A percentile compares a stretch with the other conserved stretches of the same genome.
Conservation (phyloP, 2,113 vertebrate genomes). For the Hippopotamus amphibius region DNA sequence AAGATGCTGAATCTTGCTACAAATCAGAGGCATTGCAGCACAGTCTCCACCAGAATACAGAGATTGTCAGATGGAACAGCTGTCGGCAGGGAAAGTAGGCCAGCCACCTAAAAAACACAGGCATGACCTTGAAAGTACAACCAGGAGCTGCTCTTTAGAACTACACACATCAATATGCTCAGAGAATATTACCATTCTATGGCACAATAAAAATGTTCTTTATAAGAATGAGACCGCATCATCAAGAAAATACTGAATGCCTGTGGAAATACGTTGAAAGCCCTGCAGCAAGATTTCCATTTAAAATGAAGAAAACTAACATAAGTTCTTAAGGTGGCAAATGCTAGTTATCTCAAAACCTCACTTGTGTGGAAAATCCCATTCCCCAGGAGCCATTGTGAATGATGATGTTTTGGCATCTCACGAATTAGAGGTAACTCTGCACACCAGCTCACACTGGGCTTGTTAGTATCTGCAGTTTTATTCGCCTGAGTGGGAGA, state of each 20-base stretch:
- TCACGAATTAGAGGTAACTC: neutral
- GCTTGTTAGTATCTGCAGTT: neutral
- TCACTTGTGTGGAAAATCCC: neutral
- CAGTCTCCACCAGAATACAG: neutral
- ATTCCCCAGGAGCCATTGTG: neutral
- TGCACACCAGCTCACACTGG: neutral
- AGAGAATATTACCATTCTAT: neutral
- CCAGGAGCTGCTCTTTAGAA: neutral
- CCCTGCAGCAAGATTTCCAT: neutral
- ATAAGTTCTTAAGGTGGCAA: neutral
- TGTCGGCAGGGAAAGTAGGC: neutral
- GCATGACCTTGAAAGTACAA: neutral
- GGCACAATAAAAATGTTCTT: neutral
- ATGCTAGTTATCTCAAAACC: neutral
- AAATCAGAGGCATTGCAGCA: neutral
- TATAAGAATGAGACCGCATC: neutral
- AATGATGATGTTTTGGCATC: neutral
- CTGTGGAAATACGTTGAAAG: neutral
- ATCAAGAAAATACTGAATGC: conserved; percentile 21
- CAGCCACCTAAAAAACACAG: neutral
- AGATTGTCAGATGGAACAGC: neutral
- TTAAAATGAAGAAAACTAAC: neutral
- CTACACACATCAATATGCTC: neutral
- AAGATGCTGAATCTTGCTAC: neutral
- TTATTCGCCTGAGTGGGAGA: neutral